Conservation (phyloP, 23 tunicate genomes). For the Styela clava region DNA sequence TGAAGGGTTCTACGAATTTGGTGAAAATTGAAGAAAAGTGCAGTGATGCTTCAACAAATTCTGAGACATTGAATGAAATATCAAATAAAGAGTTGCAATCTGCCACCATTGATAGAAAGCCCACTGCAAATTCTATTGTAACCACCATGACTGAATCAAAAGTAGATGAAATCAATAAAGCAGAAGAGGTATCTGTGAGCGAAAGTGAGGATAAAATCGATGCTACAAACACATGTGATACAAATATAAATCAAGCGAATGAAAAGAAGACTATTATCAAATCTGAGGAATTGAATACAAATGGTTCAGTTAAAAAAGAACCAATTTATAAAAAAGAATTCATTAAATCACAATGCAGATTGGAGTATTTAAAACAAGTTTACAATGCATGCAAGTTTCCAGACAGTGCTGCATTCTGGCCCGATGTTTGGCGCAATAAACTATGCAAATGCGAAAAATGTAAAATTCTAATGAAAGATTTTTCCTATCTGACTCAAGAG, state of each 20-base stretch:
- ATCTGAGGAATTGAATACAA: neutral
- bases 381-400: conserved; percentile 3
- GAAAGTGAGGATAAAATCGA: neutral
- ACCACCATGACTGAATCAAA: neutral
- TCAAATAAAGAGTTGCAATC: neutral
- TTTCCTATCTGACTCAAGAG: conserved; percentile 44
- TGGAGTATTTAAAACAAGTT: neutral
- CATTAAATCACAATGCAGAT: neutral
- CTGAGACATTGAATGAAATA: neutral
- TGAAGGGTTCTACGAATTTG: neutral
- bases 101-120: neutral
- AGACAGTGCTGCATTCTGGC: conserved; percentile 84
- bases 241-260: neutral
- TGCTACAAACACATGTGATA: neutral
- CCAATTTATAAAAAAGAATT: neutral
- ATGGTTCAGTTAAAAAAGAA: neutral
- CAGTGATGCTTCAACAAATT: neutral
- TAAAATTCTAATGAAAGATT: conserved; percentile 23
- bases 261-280: neutral
- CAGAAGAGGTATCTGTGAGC: neutral
- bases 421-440: conserved; percentile 45
- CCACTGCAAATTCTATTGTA: neutral
- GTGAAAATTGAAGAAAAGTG: neutral
- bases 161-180: neutral
- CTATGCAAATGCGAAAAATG: conserved; percentile 80